A percentile compares a stretch with the other conserved stretches of the same genome.
Evolutionary conservation across 1,140 invertebrate species (phyloP).

Genomic region (Cydia amplana): DNA sequence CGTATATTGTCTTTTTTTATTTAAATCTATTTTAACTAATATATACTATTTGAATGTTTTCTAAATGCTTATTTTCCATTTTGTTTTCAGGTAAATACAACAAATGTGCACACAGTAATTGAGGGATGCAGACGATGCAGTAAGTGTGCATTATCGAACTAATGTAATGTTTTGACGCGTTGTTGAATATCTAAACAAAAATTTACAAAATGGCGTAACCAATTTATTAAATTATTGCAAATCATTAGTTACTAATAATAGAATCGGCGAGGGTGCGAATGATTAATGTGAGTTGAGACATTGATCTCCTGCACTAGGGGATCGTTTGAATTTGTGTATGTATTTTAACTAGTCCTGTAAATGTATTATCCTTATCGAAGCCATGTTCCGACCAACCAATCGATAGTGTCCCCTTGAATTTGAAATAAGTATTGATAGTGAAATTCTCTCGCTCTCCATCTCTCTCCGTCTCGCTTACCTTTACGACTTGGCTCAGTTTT

Average conservation of each 20-base stretch:
- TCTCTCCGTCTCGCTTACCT: no score
- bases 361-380: not conserved
- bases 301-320: slow-evolving; percentile 32
- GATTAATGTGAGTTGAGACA: slow-evolving; percentile 47
- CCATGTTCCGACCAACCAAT: not conserved
- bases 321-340: slow-evolving; percentile 3
- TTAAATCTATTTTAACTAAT: no score
- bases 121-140: slow-evolving; percentile 17
- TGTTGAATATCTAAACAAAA: slow-evolving; percentile 35
- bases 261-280: slow-evolving; percentile 38
- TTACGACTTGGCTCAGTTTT: no score
- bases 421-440: no score
- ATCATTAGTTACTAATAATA: slow-evolving; percentile 41
- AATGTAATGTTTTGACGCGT: slow-evolving; percentile 2
- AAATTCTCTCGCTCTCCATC: no score
- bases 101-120: not conserved
- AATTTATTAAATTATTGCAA: slow-evolving; percentile 39
- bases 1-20: no score
- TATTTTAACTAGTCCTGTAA: not conserved
- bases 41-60: not conserved
- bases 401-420: not conserved
- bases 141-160: slow-evolving; percentile 16
- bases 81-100: slow-evolving; percentile 34
- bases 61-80: not conserved
- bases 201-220: slow-evolving; percentile 38